These are phyloP conservation scores for Enteromius afrohamiltoni DNA, from an alignment of 2,797 vertebrate genomes.

Conservation along the genomic window DNA sequence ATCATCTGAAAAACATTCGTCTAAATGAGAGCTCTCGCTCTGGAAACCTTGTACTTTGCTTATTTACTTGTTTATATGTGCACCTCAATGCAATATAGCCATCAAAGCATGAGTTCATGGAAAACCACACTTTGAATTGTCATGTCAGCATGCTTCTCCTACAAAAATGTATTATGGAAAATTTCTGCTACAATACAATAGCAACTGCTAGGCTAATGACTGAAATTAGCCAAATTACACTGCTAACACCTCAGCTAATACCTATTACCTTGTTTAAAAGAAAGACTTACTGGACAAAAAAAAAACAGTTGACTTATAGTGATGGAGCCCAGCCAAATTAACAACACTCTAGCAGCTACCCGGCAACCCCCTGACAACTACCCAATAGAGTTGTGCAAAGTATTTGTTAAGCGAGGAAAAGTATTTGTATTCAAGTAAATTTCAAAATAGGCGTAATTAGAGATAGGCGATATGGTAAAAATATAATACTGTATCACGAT, in stretches of 20 bases:
- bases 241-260: neutral
- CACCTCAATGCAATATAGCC: conserved; percentile 62
- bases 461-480: no score
- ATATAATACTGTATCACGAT: no score
- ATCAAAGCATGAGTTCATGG: conserved; percentile 68
- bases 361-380: neutral
- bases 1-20: conserved; percentile 74
- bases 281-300: neutral
- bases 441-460: no score
- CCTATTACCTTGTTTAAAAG: neutral
- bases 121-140: conserved; percentile 54
- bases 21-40: conserved; percentile 70
- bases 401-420: no score
- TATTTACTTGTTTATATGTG: conserved; percentile 68
- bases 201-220: neutral
- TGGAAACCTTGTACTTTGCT: conserved; percentile 71
- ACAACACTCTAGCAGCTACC: neutral
- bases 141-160: neutral
- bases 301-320: neutral
- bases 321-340: neutral
- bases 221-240: neutral
- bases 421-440: no score
- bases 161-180: neutral
- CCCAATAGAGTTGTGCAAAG: no score
- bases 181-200: neutral